Base-by-base conservation (phyloP, 2,797 vertebrate genomes). In the Myiothlypis chrysogaster region DNA sequence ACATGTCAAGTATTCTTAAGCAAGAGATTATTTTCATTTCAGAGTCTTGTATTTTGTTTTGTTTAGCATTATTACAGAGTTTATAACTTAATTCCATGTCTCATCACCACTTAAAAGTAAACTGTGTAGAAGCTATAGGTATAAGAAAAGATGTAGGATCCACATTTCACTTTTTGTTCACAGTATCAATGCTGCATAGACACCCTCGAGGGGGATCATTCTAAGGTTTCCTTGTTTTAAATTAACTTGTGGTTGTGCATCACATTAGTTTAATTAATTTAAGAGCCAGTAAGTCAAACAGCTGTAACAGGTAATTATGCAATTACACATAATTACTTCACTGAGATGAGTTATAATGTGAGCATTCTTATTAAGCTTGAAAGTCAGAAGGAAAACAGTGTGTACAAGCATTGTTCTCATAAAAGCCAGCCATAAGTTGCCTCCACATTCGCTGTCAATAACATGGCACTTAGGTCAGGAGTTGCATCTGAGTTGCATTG, bases 261-360 rank as follows among this genome's bases (percentile, higher is more conserved):
- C 73, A 49, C 64, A 53, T 89, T 87, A 56, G 23, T 59, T 90
- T 92, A 94, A 95, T 93, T 92, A 91, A 68, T 92, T 9, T 69
- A 84, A 92, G 24, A 52, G 37, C 56, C 81, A 95, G 78, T 87
- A 91, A 94, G 64, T 85, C 87, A 93, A 94, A 93, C 41, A 93
- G 68, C 75, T 92, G 84, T 87, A 95, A 92, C 0, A 2, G 32
- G 17, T 92, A 93, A 93, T 96, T 89, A 93, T 89, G 64, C 75
- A 87, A 91, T 93, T 96, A 81, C 56, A 85, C 16, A 22, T 89
- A 87, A 96, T 96, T 92, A 63, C 84, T 94, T 94, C 52, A 46
- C 75, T 43, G 64, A 90, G 56, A 55, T 86, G 69, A 85, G 71
- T 89, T 91, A 82, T 56, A 77, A 92, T 60, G 22, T 60, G 56